Percentiles rank a stretch among this genome's conserved stretches.
These are phyloP conservation scores for Dicyrtomina minuta DNA, from an alignment of 2,888 invertebrate genomes.

Conservation along the genomic window DNA sequence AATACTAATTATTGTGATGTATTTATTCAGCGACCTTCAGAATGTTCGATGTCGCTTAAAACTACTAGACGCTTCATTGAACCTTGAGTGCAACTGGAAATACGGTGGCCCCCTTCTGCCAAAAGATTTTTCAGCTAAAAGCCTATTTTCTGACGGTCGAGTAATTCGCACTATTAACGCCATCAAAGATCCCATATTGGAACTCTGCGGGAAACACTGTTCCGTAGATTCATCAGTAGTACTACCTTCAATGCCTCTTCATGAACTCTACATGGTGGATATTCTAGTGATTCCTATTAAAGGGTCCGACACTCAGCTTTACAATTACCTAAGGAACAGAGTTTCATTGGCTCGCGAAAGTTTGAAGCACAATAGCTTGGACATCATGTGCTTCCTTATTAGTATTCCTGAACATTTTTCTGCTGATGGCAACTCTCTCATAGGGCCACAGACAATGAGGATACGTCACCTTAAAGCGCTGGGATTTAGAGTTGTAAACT, in stretches of 20 bases:
- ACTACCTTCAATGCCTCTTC: slow-evolving; percentile 62
- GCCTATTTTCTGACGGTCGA: slow-evolving; percentile 62
- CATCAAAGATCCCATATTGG: slow-evolving; percentile 59
- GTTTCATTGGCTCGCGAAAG: slow-evolving; percentile 1
- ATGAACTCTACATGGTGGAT: slow-evolving; percentile 65
- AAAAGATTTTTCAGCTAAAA: slow-evolving; percentile 61
- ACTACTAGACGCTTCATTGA: slow-evolving; percentile 66
- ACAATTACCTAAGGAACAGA: background rate
- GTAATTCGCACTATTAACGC: slow-evolving; percentile 61
- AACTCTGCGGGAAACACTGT: slow-evolving; percentile 60
- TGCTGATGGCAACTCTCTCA: slow-evolving; percentile 61
- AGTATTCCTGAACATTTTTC: slow-evolving; percentile 69
- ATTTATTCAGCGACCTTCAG: slow-evolving; percentile 55
- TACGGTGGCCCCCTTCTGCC: slow-evolving; percentile 65
- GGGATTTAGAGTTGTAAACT: slow-evolving; percentile 65
- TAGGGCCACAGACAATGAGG: slow-evolving; percentile 55
- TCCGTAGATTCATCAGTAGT: slow-evolving; percentile 60
- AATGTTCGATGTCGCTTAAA: slow-evolving; percentile 61
- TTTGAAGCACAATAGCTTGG: background rate
- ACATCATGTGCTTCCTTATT: slow-evolving; percentile 61
- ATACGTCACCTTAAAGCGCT: slow-evolving; percentile 65
- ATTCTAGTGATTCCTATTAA: slow-evolving; percentile 62
- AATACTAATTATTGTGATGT: too few species aligned
- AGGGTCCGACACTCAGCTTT: slow-evolving; percentile 46
- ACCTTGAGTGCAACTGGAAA: slow-evolving; percentile 63